A percentile compares a stretch with the other conserved stretches of the same genome.
Evolutionary conservation across 2,113 vertebrate genomes (phyloP).

Genomic region (Chaetodon trifascialis): DNA sequence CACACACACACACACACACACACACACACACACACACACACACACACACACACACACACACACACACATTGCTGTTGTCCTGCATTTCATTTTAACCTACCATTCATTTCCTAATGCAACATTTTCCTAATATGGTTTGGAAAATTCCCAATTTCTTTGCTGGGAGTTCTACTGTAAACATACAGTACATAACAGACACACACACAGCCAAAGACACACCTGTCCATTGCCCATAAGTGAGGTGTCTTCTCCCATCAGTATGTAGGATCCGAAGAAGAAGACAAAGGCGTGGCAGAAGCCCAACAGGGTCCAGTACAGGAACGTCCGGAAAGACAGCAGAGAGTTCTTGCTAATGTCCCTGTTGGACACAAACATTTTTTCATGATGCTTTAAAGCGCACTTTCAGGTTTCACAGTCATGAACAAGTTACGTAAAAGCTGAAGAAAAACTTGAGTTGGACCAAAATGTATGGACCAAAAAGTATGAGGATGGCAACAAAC

Average conservation of each 20-base stretch:
- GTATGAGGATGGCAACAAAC: neutral
- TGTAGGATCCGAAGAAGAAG: constrained; percentile 97
- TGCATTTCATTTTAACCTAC: neutral
- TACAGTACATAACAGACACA: neutral
- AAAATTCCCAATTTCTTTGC: neutral
- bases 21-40: no score
- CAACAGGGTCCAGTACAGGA: constrained; percentile 97
- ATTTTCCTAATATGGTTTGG: neutral
- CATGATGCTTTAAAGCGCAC: neutral
- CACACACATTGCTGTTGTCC: no score
- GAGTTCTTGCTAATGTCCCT: constrained; percentile 98
- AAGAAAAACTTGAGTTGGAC: neutral
- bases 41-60: constrained; percentile 36
- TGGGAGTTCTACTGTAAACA: neutral
- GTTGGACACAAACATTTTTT: constrained; percentile 47
- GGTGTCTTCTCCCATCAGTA: constrained; percentile 94
- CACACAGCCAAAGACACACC: constrained; percentile 81
- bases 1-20: no score
- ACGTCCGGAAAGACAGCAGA: constrained; percentile 92
- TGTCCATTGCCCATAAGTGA: constrained; percentile 96
- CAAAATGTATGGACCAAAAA: no score
- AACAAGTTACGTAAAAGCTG: neutral
- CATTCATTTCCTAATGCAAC: neutral
- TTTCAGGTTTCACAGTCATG: neutral
- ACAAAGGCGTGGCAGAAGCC: constrained; percentile 96